Evolutionary conservation across 2,797 vertebrate species (phyloP).

Genomic region (Falco peregrinus): DNA sequence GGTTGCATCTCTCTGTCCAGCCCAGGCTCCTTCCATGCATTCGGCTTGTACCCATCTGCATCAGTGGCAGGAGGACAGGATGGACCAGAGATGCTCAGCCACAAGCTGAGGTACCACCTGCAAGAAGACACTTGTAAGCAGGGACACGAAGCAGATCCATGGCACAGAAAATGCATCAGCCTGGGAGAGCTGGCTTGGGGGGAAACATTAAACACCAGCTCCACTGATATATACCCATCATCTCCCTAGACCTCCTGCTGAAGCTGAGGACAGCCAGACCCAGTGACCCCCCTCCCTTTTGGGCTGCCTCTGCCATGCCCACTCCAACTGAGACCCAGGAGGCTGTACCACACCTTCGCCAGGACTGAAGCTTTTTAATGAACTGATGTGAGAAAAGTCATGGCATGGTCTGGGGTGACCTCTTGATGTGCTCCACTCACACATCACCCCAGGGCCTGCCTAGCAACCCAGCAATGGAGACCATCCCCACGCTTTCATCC

Average conservation of each 20-base stretch:
- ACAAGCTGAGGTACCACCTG: neutral
- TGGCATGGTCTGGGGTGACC: neutral
- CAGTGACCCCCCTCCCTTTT: neutral
- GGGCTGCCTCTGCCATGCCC: neutral
- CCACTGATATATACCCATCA: neutral
- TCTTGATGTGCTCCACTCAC: neutral
- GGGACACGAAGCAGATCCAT: neutral
- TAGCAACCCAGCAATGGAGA: neutral
- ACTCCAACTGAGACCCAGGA: neutral
- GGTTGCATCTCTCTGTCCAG: neutral
- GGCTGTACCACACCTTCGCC: neutral
- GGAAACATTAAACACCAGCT: neutral
- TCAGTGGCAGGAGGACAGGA: neutral
- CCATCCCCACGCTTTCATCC: neutral
- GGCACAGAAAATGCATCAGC: neutral
- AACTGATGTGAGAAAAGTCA: neutral
- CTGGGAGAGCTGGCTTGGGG: neutral
- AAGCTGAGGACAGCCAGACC: neutral
- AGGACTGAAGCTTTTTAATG: neutral
- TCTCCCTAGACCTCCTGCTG: neutral
- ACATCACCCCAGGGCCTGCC: neutral
- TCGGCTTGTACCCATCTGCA: neutral
- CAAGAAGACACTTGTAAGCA: neutral
- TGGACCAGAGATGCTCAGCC: neutral
- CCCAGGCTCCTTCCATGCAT: neutral